Evolutionary conservation across 2,797 vertebrate genomes (phyloP), one percentile per base, ranked within the genome.

Genomic region (Paguma larvata): DNA sequence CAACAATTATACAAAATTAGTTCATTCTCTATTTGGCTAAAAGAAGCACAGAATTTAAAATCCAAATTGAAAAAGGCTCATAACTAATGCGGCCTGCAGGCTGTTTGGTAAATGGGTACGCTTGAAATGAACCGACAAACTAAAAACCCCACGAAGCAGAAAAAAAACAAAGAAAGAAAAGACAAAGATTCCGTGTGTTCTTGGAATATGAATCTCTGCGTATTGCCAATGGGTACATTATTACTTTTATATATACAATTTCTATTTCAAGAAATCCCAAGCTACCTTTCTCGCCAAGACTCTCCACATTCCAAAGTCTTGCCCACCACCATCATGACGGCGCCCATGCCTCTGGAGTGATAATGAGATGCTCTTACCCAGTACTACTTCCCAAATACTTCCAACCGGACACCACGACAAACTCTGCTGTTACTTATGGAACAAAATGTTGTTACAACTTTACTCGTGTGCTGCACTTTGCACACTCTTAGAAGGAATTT

Each of bases 41-140:
- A 94, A 89, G 85, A 96, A 73, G 19, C 44, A 91, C 25, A 93
- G n/a, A 72, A 89, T 89, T 89, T 92, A 93, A 89, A 94, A 85
- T 32, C n/a, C 15, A 67, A 27, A 88, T 70, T 84, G 59, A 91
- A 94, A 90, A 89, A n/a, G 38, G n/a, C 44, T 89, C 23, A 19
- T 30, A 62, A 89, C 5, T 73, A 56, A 89, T 9, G 41, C 62
- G 27, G 23, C 73, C 34, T 94, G 12, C 6, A 89, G 68, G 73
- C 63, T 90, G 2, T 83, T 32, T 75, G 38, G 87, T 68, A 91
- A 96, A 75, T 14, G 1, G 68, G 19, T 51, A 27, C 11, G 78
- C 23, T 44, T 80, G 53, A 85, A 41, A 82, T 51, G 56, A 96
- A 77, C 23, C 6, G 78, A 96, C 12, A 30, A 83, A 44, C 21